Evolutionary conservation across 2,113 vertebrate species (phyloP), one percentile per base, ranked within the genome.

Genomic region (Mesocricetus auratus): DNA sequence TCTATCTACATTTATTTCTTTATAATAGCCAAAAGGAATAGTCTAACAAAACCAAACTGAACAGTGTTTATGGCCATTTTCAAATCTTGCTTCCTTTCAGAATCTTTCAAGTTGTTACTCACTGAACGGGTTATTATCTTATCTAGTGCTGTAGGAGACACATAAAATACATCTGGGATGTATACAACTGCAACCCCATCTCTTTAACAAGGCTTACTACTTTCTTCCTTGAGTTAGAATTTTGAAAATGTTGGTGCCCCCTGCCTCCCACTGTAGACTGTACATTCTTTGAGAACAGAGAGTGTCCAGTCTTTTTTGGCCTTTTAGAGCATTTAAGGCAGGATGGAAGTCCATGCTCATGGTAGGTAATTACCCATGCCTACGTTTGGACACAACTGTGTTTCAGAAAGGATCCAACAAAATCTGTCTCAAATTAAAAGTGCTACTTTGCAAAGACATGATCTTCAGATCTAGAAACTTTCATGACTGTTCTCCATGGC

Each of bases 381-480:
- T 9, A 22, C 10, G 4, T 56, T 83, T 29, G 26, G 24, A 50
- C 17, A 89, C 36, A 77, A 26, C 9, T 82, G 29, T 83, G 12
- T 92, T 95, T 90, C 85, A 92, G 42, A 58, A 91, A 90, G 19
- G 0, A 83, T 66, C 21, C 12, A 47, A 83, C 64, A 90, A 92
- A 77, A 86, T 92, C 17, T 71, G 22, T 88, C 58, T 95, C 47
- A 73, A 92, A 79, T 90, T 74, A 58, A 93, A 94, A 96, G 42
- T 50, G 33, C 8, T 10, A 1, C 6, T 22, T 85, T 96, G 73
- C 91, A 26, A 93, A 90, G 64, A 60, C 47, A 79, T 77, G 79
- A 21, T 39, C 53, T 79, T n/a, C 64, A 88, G 33, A 64, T 81
- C 58, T 45, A 53, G 92, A 75, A 42, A 71, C 8, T 79, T 71